Percentiles rank a stretch among this genome's conserved stretches.
phyloP scores from a whole-genome alignment of 1,140 invertebrate genomes.

The Ridgeia piscesae region DNA sequence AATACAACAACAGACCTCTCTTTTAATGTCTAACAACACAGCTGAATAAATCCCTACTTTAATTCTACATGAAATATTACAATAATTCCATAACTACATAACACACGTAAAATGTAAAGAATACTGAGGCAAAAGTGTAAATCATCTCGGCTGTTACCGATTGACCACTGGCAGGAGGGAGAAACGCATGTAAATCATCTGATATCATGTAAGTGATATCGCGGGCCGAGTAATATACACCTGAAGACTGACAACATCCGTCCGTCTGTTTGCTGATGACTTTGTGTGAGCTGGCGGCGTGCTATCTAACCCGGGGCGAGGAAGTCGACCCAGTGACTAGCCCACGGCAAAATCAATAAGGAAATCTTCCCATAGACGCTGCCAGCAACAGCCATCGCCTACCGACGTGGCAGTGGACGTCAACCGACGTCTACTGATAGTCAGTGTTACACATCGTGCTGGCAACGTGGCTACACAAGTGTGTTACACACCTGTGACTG shows the following conservation, averaged over 20 bases:
- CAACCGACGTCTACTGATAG: too few relatives aligned
- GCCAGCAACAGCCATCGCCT: neutral
- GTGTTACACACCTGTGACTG: neutral
- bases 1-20: too few relatives aligned
- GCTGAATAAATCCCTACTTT: too few relatives aligned
- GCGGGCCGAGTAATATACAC: neutral
- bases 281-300: neutral
- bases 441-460: too few relatives aligned
- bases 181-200: neutral
- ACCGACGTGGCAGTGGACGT: neutral
- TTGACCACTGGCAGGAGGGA: neutral
- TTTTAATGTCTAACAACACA: too few relatives aligned
- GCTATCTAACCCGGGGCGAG: neutral
- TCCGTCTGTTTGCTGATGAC: neutral
- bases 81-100: too few relatives aligned
- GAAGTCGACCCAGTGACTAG: neutral
- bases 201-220: neutral
- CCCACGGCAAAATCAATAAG: neutral
- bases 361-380: neutral
- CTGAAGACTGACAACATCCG: neutral
- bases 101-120: too few relatives aligned
- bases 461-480: too few relatives aligned
- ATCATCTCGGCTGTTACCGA: neutral
- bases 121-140: neutral
- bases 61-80: too few relatives aligned